Conservation (phyloP, 2,888 invertebrate genomes). For the Cerceris rybyensis region DNA sequence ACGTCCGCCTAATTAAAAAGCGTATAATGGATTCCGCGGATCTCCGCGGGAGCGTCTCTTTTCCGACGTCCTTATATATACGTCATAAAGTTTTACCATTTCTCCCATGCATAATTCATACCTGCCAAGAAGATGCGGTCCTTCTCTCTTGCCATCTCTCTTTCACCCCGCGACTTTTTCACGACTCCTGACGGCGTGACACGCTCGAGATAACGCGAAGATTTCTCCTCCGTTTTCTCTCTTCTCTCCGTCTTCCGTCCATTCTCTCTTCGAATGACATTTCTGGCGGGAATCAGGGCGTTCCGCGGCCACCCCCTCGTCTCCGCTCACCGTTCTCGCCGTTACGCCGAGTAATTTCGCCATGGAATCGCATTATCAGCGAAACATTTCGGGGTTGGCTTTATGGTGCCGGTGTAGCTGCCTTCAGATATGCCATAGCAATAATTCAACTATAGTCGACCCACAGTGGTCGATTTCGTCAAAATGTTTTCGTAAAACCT, state of each 20-base stretch:
- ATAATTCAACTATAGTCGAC: constrained; percentile 65
- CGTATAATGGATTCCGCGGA: constrained; percentile 40
- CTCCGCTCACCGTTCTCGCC: constrained; percentile 28
- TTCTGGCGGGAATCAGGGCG: constrained; percentile 23
- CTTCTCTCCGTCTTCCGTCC: constrained; percentile 13
- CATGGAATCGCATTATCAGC: constrained; percentile 69
- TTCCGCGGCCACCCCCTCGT: background rate
- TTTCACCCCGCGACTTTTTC: constrained; percentile 20
- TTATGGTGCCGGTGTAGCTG: constrained; percentile 39
- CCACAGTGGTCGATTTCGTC: too few species aligned
- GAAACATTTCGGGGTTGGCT: constrained; percentile 62
- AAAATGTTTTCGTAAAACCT: too few species aligned
- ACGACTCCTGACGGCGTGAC: constrained; percentile 31
- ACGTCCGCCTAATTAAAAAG: constrained; percentile 49
- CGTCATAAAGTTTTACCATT: constrained; percentile 46
- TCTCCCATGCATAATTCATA: constrained; percentile 59
- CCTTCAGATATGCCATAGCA: constrained; percentile 48
- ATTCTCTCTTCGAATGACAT: constrained; percentile 10
- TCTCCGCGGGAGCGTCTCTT: constrained; percentile 17
- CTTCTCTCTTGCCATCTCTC: constrained; percentile 9
- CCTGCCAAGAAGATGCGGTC: constrained; percentile 24
- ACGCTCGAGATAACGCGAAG: constrained; percentile 59
- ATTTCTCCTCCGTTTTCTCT: constrained; percentile 32
- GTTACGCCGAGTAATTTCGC: constrained; percentile 60
- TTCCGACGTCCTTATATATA: constrained; percentile 18